Conservation (phyloP, 2,113 vertebrate species). For the Pseudopipra pipra region DNA sequence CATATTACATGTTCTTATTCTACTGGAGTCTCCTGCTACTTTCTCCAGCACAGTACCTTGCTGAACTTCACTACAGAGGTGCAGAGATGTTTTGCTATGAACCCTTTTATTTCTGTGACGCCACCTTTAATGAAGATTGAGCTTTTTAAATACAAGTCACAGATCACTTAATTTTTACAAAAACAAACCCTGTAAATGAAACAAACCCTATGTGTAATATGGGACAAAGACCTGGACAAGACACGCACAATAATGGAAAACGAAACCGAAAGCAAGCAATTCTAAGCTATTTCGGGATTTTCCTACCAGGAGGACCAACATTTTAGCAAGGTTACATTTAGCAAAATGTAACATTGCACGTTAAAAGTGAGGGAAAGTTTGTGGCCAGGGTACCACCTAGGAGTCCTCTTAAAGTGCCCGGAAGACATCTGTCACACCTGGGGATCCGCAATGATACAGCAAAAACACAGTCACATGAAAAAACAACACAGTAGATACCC, state of each 20-base stretch:
- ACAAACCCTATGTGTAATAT: neutral
- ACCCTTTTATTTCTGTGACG: neutral
- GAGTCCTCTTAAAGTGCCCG: neutral
- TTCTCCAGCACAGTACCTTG: neutral
- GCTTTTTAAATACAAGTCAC: neutral
- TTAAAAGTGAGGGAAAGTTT: neutral
- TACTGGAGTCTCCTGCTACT: neutral
- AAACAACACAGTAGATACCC: neutral
- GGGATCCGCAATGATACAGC: conserved; percentile 15
- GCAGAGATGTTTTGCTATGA: neutral
- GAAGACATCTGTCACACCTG: neutral
- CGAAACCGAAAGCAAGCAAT: neutral
- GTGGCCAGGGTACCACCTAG: neutral
- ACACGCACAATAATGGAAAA: rapidly evolving
- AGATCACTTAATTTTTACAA: neutral
- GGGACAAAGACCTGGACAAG: neutral
- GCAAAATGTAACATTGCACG: neutral
- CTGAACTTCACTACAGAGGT: neutral
- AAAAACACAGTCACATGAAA: neutral
- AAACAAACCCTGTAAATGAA: neutral
- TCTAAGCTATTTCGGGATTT: neutral
- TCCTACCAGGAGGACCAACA: neutral
- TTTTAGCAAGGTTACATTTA: neutral
- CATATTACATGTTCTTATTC: neutral
- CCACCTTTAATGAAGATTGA: neutral